Conservation (phyloP, 1,140 invertebrate genomes). For the Phymorhynchus buccinoides region DNA sequence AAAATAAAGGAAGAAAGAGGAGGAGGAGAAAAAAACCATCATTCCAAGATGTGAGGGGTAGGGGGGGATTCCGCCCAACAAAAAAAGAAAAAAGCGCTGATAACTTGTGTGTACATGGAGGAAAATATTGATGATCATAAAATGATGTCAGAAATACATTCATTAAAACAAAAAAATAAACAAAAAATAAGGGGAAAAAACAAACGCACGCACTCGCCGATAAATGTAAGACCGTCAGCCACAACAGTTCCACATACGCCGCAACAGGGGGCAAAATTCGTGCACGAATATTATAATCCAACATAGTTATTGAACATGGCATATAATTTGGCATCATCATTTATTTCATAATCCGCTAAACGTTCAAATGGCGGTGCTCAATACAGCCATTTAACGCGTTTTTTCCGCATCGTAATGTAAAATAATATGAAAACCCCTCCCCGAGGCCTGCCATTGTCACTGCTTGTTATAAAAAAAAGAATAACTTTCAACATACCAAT, state of each 20-base stretch:
- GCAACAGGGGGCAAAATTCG: not conserved
- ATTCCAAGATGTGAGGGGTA: too few species aligned
- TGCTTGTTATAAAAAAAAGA: too few species aligned
- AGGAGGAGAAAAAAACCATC: not conserved
- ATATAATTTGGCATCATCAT: conserved; percentile 4
- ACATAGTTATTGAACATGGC: not conserved
- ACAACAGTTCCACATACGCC: conserved; percentile 3
- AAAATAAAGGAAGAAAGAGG: not conserved
- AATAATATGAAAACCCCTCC: too few species aligned
- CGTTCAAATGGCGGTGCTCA: too few species aligned
- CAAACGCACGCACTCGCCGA: conserved; percentile 10
- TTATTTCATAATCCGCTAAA: too few species aligned
- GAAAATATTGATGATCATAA: not conserved
- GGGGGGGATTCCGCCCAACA: too few species aligned
- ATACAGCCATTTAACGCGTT: too few species aligned
- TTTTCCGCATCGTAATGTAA: too few species aligned
- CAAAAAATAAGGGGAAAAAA: not conserved
- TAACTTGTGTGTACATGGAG: not conserved
- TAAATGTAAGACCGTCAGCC: conserved; percentile 20
- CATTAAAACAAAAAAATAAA: not conserved
- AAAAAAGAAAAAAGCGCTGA: not conserved
- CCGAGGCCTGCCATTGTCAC: too few species aligned
- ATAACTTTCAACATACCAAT: too few species aligned
- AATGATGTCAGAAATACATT: not conserved
- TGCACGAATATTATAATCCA: not conserved